Evolutionary conservation across 2,888 invertebrate genomes (phyloP), one percentile per base, ranked within the genome.

Genomic region (Autographa gamma): DNA sequence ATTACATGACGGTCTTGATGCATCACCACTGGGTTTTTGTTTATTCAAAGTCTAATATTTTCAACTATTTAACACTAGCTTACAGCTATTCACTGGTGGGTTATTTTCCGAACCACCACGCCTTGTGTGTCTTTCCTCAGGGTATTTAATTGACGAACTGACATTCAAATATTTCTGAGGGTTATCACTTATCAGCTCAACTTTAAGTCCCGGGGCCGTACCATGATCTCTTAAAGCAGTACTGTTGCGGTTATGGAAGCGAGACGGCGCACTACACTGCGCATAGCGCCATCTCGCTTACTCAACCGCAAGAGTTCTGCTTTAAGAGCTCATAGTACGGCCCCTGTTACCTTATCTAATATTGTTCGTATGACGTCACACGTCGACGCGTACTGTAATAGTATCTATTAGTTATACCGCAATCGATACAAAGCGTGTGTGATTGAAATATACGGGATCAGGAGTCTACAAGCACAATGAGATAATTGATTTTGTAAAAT

Each of bases 361-460:
- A 11, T 32, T 41, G 16, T 13, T n/a, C 25, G 65, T 60, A 65
- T 62, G 61, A 68, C 66, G 61, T 60, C 62, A 38, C 13, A 54
- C 41, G 54, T 48, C 65, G 41, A 66, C 25, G 32, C 58, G 48
- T 41, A 43, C 19, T 59, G 84, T 87, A 86, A 87, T 87, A 87
- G 79, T 86, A 86, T 86, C 85, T 85, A 87, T 88, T 88, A 89
- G 85, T 86, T 86, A 89, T 86, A 60, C 14, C 14, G 63, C 32
- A 56, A n/a, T 52, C 54, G 60, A 62, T 60, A 48, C 41, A 38
- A 73, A 8, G n/a, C 73, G 34, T 59, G 58, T 18, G 38, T 48
- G 31, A 0, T 63, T 11, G 25, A 67, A 76, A 74, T 25, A 74
- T 18, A 62, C 60, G 34, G 60, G 2, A 19, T 11, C 2, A 56